Evolutionary conservation across 2,888 invertebrate genomes (phyloP).

Genomic region (Pollenia griseotomentosa): DNA sequence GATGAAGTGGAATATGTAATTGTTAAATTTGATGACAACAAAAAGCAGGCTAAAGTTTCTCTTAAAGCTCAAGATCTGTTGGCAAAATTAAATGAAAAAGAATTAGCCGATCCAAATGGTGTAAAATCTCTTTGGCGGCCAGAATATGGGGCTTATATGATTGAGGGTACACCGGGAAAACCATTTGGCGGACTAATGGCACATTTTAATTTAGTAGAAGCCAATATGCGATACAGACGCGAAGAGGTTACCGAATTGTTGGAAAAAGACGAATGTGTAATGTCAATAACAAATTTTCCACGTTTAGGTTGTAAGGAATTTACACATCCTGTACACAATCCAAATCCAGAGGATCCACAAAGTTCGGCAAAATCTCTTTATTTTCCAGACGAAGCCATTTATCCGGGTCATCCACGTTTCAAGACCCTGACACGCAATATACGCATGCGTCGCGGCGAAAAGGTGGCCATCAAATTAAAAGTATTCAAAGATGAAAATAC

Average conservation of each 20-base stretch:
- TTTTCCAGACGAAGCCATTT: slow-evolving; percentile 97
- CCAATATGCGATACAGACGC: slow-evolving; percentile 95
- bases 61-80: slow-evolving; percentile 93
- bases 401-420: slow-evolving; percentile 96
- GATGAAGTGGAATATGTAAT: slow-evolving; percentile 99
- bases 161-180: slow-evolving; percentile 98
- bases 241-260: slow-evolving; percentile 92
- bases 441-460: slow-evolving; percentile 94
- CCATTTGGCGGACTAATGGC: slow-evolving; percentile 98
- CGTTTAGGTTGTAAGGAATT: slow-evolving; percentile 95
- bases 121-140: slow-evolving; percentile 97
- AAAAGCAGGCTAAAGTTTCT: slow-evolving; percentile 92
- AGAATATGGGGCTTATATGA: slow-evolving; percentile 99
- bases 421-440: slow-evolving; percentile 97
- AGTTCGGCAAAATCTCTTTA: slow-evolving; percentile 93
- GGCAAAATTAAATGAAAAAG: slow-evolving; percentile 91
- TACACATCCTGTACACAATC: slow-evolving; percentile 89
- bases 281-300: slow-evolving; percentile 97
- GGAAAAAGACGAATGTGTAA: slow-evolving; percentile 91
- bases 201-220: slow-evolving; percentile 98
- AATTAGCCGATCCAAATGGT: slow-evolving; percentile 89
- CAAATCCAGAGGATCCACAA: slow-evolving; percentile 88
- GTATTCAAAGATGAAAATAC: slow-evolving; percentile 96
- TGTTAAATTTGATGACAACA: slow-evolving; percentile 95
- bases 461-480: slow-evolving; percentile 98